Percentiles rank a stretch among this genome's conserved stretches.
Conservation (phyloP, 2,888 invertebrate species). For the Mesorhabditis belari region DNA sequence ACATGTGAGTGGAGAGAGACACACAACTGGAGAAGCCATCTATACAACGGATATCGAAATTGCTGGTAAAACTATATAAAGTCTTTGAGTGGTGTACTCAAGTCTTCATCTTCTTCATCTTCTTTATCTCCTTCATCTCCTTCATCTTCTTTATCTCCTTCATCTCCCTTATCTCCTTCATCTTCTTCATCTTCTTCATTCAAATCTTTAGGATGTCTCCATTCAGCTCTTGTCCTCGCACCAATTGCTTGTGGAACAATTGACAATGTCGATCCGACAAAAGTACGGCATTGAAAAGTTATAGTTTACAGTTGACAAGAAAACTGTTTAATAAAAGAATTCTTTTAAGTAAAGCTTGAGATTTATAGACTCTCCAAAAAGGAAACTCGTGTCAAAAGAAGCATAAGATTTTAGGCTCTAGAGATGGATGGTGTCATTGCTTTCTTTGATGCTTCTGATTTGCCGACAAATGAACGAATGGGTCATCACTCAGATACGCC, state of each 20-base stretch:
- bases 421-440: slow-evolving; percentile 72
- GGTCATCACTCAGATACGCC: slow-evolving; percentile 72
- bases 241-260: slow-evolving; percentile 38
- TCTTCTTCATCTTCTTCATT: background rate
- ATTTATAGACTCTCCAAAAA: background rate
- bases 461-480: slow-evolving; percentile 66
- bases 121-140: too few species aligned
- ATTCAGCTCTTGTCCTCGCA: slow-evolving; percentile 73
- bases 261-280: slow-evolving; percentile 63
- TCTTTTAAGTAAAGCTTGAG: too few species aligned
- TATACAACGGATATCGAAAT: slow-evolving; percentile 76
- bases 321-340: too few species aligned
- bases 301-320: too few species aligned
- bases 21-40: slow-evolving; percentile 80
- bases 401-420: slow-evolving; percentile 64
- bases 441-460: slow-evolving; percentile 72
- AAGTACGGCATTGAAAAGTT: too few species aligned
- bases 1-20: slow-evolving; percentile 76
- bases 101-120: background rate
- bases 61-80: slow-evolving; percentile 15
- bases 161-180: too few species aligned
- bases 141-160: too few species aligned
- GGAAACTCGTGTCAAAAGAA: background rate
- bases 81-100: background rate
- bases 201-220: slow-evolving; percentile 66